A percentile compares a stretch with the other conserved stretches of the same genome.
phyloP scores from a whole-genome alignment of 2,797 vertebrate genomes.

The Sphenodon punctatus region DNA sequence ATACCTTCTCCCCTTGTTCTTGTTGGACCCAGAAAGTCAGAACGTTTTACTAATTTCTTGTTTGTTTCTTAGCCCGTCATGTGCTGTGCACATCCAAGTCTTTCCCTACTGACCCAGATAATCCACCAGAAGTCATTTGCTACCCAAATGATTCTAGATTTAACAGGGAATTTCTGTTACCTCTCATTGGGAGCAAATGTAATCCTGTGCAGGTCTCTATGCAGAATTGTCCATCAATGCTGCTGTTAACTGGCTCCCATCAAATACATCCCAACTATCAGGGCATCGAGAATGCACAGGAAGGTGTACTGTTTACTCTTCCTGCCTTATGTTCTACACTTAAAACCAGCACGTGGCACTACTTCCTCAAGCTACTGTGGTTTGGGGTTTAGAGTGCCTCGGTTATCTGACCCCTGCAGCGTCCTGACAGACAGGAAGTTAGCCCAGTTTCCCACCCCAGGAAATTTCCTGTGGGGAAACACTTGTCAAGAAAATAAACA shows the following conservation, averaged over 20 bases:
- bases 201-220: no score
- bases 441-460: slow-evolving; percentile 76
- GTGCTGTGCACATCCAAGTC: no score
- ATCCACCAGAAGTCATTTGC: no score
- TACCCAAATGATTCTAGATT: no score
- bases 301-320: slow-evolving; percentile 10
- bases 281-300: neutral
- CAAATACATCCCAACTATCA: neutral
- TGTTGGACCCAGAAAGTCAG: no score
- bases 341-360: neutral
- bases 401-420: slow-evolving; percentile 73
- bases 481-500: slow-evolving; percentile 67
- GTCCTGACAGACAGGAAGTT: slow-evolving; percentile 74
- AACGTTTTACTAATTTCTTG: no score
- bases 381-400: slow-evolving; percentile 19
- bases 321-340: neutral
- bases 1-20: no score
- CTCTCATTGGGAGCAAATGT: no score
- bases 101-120: no score
- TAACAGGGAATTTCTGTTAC: no score
- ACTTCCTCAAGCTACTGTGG: slow-evolving; percentile 29
- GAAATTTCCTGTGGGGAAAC: slow-evolving; percentile 83
- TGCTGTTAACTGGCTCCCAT: neutral
- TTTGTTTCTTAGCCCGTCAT: no score
- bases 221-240: neutral